phyloP scores from a whole-genome alignment of 2,113 vertebrate species.

The Amphiprion percula region DNA sequence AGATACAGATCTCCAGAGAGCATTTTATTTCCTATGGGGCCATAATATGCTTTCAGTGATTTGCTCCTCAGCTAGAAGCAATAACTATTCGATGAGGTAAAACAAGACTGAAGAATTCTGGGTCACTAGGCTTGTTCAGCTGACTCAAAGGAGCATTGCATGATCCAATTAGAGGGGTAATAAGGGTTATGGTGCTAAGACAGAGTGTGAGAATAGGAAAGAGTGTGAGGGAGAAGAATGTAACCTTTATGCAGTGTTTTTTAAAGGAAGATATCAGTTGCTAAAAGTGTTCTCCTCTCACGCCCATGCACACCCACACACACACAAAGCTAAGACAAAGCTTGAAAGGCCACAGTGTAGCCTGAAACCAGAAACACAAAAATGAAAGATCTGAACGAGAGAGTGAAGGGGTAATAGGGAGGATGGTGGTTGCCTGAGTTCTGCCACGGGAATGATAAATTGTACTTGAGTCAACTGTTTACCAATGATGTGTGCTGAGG shows the following conservation, averaged over 20 bases:
- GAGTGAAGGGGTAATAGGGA: slow-evolving; percentile 27
- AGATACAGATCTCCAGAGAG: slow-evolving; percentile 59
- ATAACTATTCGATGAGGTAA: slow-evolving; percentile 49
- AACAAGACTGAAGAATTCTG: slow-evolving; percentile 61
- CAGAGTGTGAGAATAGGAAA: slow-evolving; percentile 30
- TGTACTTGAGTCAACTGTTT: slow-evolving; percentile 64
- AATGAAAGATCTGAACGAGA: slow-evolving; percentile 12
- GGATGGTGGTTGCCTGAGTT: slow-evolving; percentile 38
- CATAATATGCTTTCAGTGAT: slow-evolving; percentile 54
- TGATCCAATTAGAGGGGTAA: slow-evolving; percentile 75
- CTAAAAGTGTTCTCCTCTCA: slow-evolving; percentile 54
- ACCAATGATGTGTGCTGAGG: slow-evolving; percentile 52
- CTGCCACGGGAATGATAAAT: slow-evolving; percentile 76
- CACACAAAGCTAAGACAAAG: slow-evolving; percentile 29
- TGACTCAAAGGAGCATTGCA: slow-evolving; percentile 51
- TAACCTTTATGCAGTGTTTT: slow-evolving; percentile 35
- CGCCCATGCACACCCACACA: slow-evolving; percentile 53
- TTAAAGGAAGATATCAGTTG: slow-evolving; percentile 23
- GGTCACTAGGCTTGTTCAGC: slow-evolving; percentile 56
- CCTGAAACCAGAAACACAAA: slow-evolving; percentile 45
- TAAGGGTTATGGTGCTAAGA: slow-evolving; percentile 64
- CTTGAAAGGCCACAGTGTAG: slow-evolving; percentile 42
- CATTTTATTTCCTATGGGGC: slow-evolving; percentile 56
- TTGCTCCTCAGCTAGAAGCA: slow-evolving; percentile 47
- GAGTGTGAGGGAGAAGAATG: slow-evolving; percentile 38